Evolutionary conservation across 2,113 vertebrate species (phyloP).

Genomic region (Pteronura brasiliensis): DNA sequence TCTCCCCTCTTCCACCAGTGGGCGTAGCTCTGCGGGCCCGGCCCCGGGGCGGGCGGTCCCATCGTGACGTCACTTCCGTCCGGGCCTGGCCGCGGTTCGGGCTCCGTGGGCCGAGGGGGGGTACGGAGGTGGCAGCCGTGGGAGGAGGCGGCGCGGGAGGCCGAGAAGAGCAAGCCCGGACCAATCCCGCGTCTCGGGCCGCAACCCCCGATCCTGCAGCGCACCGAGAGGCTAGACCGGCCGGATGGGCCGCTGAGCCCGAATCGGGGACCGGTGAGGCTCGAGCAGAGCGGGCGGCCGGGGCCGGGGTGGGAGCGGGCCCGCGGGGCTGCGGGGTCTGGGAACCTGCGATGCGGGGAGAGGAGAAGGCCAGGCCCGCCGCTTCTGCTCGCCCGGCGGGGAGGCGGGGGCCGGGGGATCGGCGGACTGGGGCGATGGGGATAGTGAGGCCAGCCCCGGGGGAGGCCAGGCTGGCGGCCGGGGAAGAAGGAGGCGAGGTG

Average conservation of each 20-base stretch:
- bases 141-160: constrained; percentile 40
- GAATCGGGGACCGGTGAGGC: constrained; percentile 71
- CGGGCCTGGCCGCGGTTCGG: constrained; percentile 57
- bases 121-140: constrained; percentile 44
- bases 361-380: neutral
- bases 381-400: neutral
- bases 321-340: neutral
- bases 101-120: constrained; percentile 45
- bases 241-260: constrained; percentile 75
- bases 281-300: neutral
- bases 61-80: constrained; percentile 73
- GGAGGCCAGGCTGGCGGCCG: neutral
- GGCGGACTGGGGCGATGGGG: neutral
- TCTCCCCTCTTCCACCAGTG: neutral
- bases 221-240: constrained; percentile 23
- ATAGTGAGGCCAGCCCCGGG: neutral
- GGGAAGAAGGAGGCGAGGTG: neutral
- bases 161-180: neutral
- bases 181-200: constrained; percentile 38
- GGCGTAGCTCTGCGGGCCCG: neutral
- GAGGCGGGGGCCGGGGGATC: neutral
- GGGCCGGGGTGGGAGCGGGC: neutral
- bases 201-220: constrained; percentile 31
- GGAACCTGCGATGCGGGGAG: neutral
- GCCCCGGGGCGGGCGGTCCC: neutral